Conservation (phyloP, 2,888 invertebrate genomes). For the Perithous albicinctus region DNA sequence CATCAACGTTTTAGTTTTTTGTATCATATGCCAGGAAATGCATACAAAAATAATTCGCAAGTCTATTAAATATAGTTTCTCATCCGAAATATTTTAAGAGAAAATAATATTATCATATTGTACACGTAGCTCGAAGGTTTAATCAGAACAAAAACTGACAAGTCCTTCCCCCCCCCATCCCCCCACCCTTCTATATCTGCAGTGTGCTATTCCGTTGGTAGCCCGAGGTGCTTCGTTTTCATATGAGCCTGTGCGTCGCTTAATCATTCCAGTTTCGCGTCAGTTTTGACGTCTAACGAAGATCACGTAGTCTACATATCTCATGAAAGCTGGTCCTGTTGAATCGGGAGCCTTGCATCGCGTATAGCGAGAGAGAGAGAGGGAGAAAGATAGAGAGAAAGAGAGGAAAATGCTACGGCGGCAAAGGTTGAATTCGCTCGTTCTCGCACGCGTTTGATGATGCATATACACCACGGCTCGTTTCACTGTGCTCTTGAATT, state of each 20-base stretch:
- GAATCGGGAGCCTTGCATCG: constrained; percentile 15
- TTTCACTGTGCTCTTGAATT: constrained; percentile 54
- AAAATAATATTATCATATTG: not conserved
- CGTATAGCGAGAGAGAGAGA: no score
- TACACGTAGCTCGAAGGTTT: not conserved
- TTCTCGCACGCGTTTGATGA: not conserved
- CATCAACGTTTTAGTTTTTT: no score
- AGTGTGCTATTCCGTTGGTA: not conserved
- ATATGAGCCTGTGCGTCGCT: not conserved
- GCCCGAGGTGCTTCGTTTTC: not conserved
- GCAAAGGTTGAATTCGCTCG: constrained; percentile 31
- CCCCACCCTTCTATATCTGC: no score
- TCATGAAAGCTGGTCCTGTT: constrained; percentile 28
- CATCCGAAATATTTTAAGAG: not conserved
- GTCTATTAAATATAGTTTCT: not conserved
- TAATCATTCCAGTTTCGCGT: constrained; percentile 15
- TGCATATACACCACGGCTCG: constrained; percentile 35
- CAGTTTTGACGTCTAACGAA: constrained; percentile 38
- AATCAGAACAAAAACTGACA: not conserved
- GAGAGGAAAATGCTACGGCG: not conserved
- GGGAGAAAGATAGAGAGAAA: no score
- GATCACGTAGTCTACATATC: constrained; percentile 39
- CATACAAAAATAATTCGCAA: not conserved
- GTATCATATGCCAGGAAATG: no score
- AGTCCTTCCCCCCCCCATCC: not conserved